Conservation (phyloP, 1,140 invertebrate species). For the Condylostylus longicornis region DNA sequence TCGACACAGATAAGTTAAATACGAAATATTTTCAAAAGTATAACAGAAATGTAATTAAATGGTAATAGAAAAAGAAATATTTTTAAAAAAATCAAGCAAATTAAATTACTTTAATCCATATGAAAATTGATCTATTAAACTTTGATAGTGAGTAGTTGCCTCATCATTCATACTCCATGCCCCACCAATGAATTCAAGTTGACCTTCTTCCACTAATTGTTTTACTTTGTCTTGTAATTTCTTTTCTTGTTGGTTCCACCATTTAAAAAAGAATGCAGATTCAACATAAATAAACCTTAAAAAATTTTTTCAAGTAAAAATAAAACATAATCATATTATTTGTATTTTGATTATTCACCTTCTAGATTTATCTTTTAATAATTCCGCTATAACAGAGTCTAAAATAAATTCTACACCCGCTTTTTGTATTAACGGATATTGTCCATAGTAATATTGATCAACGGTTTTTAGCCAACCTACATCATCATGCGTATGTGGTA, state of each 20-base stretch:
- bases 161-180: conserved; percentile 93
- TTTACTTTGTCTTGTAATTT: conserved; percentile 40
- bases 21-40: neutral
- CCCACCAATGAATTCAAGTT: conserved; percentile 76
- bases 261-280: conserved; percentile 82
- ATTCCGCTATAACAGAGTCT: conserved; percentile 68
- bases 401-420: conserved; percentile 83
- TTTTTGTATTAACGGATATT: conserved; percentile 49
- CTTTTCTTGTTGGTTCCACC: conserved; percentile 69
- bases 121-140: conserved; percentile 87
- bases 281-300: conserved; percentile 59
- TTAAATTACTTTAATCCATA: conserved; percentile 37
- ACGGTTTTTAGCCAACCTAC: conserved; percentile 89
- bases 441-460: conserved; percentile 47
- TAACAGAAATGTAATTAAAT: conserved; percentile 2
- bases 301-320: neutral
- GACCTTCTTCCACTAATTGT: conserved; percentile 53
- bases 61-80: conserved; percentile 37
- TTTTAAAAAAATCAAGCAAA: neutral
- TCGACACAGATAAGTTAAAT: neutral
- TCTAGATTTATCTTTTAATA: conserved; percentile 55
- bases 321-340: neutral
- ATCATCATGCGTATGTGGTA: conserved; percentile 74
- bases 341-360: conserved; percentile 4
- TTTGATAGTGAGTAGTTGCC: conserved; percentile 80